These are phyloP conservation scores for Grammomys dolichurus DNA, from an alignment of 2,113 vertebrate genomes.

Conservation along the genomic window DNA sequence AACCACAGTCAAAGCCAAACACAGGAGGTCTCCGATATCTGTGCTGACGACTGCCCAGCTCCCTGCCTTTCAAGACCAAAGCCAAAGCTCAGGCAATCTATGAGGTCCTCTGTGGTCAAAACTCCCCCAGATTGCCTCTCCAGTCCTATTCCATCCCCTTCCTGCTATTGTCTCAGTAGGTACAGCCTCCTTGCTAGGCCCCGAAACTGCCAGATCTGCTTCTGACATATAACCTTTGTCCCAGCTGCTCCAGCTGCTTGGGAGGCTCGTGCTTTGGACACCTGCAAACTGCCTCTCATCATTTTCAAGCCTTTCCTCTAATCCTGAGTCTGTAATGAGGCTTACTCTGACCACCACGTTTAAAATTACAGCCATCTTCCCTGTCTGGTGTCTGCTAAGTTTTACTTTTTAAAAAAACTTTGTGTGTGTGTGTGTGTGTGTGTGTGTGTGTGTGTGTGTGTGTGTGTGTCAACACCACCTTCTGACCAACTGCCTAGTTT, in stretches of 20 bases:
- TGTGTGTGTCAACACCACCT: not conserved
- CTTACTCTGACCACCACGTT: not conserved
- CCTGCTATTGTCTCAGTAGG: not conserved
- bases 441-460: no score
- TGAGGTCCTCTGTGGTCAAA: not conserved
- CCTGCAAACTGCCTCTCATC: not conserved
- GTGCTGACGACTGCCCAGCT: not conserved
- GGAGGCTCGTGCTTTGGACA: not conserved
- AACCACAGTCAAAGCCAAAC: not conserved
- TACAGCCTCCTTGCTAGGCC: not conserved
- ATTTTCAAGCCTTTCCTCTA: not conserved
- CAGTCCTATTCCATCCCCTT: accelerated
- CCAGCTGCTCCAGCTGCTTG: not conserved
- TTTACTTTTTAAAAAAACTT: not conserved
- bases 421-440: no score
- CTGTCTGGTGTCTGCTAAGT: not conserved
- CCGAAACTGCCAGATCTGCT: not conserved
- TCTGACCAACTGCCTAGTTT: not conserved
- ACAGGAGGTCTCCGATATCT: no score
- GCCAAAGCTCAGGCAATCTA: not conserved
- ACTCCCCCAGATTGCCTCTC: not conserved
- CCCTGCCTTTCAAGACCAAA: not conserved
- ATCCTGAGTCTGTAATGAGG: not conserved
- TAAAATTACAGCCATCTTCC: not conserved
- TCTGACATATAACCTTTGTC: not conserved